These are phyloP conservation scores for Drosophila nannoptera DNA, from an alignment of 1,140 invertebrate species.

Conservation along the genomic window DNA sequence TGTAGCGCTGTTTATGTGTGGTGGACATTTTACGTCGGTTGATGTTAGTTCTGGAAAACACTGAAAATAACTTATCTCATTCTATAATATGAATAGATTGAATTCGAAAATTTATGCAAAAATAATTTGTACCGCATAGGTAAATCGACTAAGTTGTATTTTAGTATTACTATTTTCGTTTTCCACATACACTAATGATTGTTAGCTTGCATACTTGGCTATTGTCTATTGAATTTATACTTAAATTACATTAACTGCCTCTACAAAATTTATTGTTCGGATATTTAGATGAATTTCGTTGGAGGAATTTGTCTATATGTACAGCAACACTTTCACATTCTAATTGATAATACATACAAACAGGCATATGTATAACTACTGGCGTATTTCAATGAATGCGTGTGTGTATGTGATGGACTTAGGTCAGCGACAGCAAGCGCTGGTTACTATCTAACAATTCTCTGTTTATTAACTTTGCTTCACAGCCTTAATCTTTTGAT, in stretches of 20 bases:
- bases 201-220: slow-evolving; percentile 8
- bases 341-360: slow-evolving; percentile 28
- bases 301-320: slow-evolving; percentile 34
- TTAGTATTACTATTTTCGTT: slow-evolving; percentile 25
- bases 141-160: slow-evolving; percentile 11
- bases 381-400: slow-evolving; percentile 13
- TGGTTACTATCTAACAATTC: slow-evolving; percentile 22
- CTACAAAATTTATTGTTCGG: neutral
- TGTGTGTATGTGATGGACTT: slow-evolving; percentile 52
- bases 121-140: slow-evolving; percentile 9
- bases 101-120: no score
- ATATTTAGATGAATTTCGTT: slow-evolving; percentile 18
- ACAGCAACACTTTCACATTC: slow-evolving; percentile 71
- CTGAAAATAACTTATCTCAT: neutral
- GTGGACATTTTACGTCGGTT: slow-evolving; percentile 84
- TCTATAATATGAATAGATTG: no score
- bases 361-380: slow-evolving; percentile 18
- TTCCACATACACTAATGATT: slow-evolving; percentile 22
- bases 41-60: slow-evolving; percentile 14
- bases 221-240: neutral
- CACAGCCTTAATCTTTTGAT: neutral
- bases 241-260: neutral
- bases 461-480: slow-evolving; percentile 1
- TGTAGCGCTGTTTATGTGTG: slow-evolving; percentile 95
- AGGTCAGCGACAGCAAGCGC: slow-evolving; percentile 58